Evolutionary conservation across 2,113 vertebrate genomes (phyloP).

Genomic region (Pseudopipra pipra): DNA sequence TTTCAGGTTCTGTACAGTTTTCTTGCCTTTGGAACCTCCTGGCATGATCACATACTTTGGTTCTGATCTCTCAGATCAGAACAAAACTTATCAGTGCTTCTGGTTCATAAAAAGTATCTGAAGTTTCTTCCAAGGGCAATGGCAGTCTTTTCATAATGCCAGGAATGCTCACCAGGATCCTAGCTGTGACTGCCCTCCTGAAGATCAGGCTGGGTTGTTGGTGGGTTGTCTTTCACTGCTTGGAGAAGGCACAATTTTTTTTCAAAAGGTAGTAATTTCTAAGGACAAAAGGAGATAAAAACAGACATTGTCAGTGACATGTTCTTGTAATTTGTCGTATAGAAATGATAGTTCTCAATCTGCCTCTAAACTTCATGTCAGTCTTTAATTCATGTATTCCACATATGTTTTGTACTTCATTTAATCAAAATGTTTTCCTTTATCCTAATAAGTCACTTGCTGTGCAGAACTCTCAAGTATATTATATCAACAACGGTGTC

Average conservation of each 20-base stretch:
- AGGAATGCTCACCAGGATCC: neutral
- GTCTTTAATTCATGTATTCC: neutral
- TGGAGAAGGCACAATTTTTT: neutral
- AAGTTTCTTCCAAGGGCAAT: neutral
- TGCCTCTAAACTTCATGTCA: neutral
- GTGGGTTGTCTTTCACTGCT: neutral
- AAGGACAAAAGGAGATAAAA: neutral
- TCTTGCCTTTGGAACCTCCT: neutral
- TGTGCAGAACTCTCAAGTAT: constrained; percentile 1
- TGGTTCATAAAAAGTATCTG: neutral
- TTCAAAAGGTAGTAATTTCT: neutral
- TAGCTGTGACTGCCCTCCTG: neutral
- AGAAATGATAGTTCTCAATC: neutral
- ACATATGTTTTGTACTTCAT: neutral
- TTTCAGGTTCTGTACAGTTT: neutral
- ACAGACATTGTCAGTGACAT: neutral
- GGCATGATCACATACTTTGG: neutral
- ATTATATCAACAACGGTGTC: neutral
- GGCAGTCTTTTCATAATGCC: neutral
- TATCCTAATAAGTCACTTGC: neutral
- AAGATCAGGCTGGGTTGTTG: neutral
- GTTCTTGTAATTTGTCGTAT: neutral
- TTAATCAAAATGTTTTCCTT: neutral
- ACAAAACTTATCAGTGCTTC: neutral
- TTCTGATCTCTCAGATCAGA: neutral